Evolutionary conservation across 2,113 vertebrate species (phyloP), one percentile per base, ranked within the genome.

Genomic region (Strix uralensis): DNA sequence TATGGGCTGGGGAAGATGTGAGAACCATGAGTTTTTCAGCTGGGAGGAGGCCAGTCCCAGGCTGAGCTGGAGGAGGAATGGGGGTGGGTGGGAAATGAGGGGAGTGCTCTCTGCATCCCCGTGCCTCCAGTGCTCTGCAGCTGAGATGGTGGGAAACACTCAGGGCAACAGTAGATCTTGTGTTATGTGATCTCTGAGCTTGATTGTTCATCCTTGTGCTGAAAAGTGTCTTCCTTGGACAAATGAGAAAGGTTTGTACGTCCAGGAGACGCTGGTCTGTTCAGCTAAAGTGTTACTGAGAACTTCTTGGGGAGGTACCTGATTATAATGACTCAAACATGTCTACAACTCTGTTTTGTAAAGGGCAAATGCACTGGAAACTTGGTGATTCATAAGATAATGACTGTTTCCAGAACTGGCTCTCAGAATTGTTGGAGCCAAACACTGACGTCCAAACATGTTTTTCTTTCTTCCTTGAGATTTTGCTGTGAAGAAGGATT

Each of bases 361-460:
- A 94, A 85, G 81, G 81, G 92, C 70, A 84, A 92, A 70, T 79
- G 47, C 65, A 27, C 93, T 97, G 96, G 96, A 94, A 94, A 95
- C 70, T 66, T 65, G 83, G 84, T 97, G 94, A 96, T 95, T 96
- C 96, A 94, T 91, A 79, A 93, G 84, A 91, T 94, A 90, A 91
- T 75, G 65, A 47, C 66, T 88, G 4, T 91, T 96, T 89, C 86
- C 93, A 95, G 66, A 91, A 72, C 81, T 67, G 74, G 61, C 91
- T 97, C 91, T 84, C 92, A 94, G 92, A 81, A 96, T 88, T 91
- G 90, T 70, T 95, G 90, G 92, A 93, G 87, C 94, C 6, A 0
- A 93, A 75, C 70, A 21, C 58, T 95, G 96, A 77, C 25, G 15
- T 95, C 49, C 92, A 72, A 69, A 58, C 32, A 7, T 54, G 66